These are phyloP conservation scores for Oligia strigilis DNA, from an alignment of 2,888 invertebrate species.

Conservation along the genomic window DNA sequence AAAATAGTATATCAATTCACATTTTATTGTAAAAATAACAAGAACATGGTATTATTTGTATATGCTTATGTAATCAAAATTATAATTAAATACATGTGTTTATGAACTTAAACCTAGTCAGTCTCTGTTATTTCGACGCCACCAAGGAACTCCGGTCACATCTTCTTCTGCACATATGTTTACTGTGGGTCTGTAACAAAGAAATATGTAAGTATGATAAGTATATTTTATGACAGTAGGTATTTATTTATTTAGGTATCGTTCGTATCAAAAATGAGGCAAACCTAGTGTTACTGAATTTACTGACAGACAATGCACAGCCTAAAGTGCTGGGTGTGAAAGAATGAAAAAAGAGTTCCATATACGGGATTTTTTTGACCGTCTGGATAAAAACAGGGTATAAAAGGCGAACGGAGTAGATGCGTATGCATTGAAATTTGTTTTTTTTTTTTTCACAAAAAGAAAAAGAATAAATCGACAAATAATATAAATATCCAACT, in stretches of 20 bases:
- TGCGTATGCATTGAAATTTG: no score
- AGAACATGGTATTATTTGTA: conserved; percentile 68
- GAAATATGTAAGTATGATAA: neutral
- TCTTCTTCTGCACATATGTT: conserved; percentile 83
- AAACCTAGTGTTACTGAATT: neutral
- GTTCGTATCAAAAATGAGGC: neutral
- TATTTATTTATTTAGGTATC: neutral
- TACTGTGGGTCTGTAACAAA: conserved; percentile 79
- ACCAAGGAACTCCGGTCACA: conserved; percentile 88
- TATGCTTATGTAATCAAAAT: conserved; percentile 67
- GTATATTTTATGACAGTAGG: neutral
- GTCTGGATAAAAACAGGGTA: neutral
- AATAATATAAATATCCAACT: no score
- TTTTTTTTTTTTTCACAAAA: no score
- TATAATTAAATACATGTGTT: conserved; percentile 63
- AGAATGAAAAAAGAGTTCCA: neutral
- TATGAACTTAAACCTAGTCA: conserved; percentile 83
- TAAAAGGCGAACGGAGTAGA: neutral
- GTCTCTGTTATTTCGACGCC: conserved; percentile 87
- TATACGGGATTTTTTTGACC: neutral
- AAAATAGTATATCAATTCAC: conserved; percentile 45
- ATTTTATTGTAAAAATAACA: conserved; percentile 74
- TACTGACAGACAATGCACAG: neutral
- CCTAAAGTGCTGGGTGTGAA: neutral
- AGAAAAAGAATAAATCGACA: no score